Conservation (phyloP, 2,888 invertebrate species). For the Cordilura impudica region DNA sequence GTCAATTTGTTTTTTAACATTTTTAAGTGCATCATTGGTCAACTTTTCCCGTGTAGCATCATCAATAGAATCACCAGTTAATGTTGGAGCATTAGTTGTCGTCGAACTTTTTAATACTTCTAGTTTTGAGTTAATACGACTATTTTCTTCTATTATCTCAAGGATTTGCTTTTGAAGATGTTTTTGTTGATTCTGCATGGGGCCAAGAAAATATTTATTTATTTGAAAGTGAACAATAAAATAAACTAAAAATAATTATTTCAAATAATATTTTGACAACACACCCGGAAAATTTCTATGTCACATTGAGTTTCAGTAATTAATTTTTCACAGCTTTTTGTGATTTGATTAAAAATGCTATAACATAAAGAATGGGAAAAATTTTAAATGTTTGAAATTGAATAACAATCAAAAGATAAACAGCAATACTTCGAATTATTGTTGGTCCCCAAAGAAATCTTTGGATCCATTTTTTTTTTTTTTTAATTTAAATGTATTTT, state of each 20-base stretch:
- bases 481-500: background rate
- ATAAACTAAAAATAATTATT: background rate
- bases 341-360: conserved; percentile 63
- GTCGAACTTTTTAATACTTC: conserved; percentile 62
- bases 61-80: conserved; percentile 57
- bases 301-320: conserved; percentile 70
- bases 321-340: conserved; percentile 69
- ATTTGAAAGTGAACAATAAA: conserved; percentile 11
- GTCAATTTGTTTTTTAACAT: conserved; percentile 76
- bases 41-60: conserved; percentile 68
- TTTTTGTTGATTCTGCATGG: conserved; percentile 72
- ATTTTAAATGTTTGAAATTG: background rate
- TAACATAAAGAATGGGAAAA: background rate
- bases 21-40: conserved; percentile 73
- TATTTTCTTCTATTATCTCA: conserved; percentile 76
- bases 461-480: conserved; percentile 27
- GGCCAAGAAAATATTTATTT: conserved; percentile 3
- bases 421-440: conserved; percentile 21
- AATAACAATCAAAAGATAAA: background rate
- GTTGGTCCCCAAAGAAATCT: background rate
- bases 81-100: conserved; percentile 46
- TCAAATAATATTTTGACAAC: conserved; percentile 47
- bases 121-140: conserved; percentile 68
- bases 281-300: conserved; percentile 68
- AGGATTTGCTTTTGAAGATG: conserved; percentile 71